Conservation (phyloP, 2,888 invertebrate genomes). For the Diploptera punctata region DNA sequence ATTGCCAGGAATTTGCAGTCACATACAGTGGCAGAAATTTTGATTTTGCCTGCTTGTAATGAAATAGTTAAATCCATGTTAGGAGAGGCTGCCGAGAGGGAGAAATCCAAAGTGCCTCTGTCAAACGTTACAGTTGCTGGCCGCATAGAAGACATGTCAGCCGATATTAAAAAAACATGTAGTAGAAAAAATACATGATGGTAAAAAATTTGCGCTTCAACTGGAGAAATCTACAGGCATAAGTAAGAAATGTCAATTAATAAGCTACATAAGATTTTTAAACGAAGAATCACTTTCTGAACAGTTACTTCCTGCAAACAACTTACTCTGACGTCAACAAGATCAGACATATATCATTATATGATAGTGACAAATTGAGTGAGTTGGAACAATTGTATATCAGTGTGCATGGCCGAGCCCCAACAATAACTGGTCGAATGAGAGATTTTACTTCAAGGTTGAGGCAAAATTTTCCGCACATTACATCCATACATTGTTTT, state of each 20-base stretch:
- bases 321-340: neutral
- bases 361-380: too few relatives aligned
- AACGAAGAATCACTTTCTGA: too few relatives aligned
- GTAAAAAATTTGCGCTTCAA: neutral
- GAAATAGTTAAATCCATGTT: neutral
- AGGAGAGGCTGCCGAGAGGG: neutral
- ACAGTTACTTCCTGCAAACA: neutral
- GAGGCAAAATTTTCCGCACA: neutral
- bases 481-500: neutral
- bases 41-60: neutral
- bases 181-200: neutral
- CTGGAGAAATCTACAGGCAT: neutral
- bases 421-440: neutral
- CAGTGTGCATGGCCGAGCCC: too few relatives aligned
- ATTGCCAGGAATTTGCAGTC: neutral
- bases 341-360: too few relatives aligned
- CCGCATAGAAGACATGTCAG: neutral
- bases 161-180: neutral
- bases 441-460: neutral
- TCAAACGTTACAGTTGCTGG: neutral
- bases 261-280: neutral
- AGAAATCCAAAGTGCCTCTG: neutral
- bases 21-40: neutral
- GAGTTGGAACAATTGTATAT: too few relatives aligned
- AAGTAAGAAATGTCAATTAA: neutral